Evolutionary conservation across 1,140 invertebrate genomes (phyloP), one percentile per base, ranked within the genome.

Genomic region (Atta colombica): DNA sequence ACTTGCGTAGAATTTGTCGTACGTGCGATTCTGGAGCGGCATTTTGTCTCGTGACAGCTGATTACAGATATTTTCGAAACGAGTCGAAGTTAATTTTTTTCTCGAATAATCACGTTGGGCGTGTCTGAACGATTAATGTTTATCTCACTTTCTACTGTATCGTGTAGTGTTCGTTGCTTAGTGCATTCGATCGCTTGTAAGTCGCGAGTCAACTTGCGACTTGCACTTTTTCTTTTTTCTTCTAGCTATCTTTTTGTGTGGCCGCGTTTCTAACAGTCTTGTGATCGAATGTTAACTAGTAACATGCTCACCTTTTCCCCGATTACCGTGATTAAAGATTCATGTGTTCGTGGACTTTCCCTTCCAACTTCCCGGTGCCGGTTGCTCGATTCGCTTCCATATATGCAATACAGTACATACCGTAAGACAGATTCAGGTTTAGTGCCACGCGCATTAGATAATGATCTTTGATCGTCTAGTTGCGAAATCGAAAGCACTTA

Each of bases 61-160:
- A 35, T 66, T 18, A 61, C 12, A 16, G 35, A 61, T 58, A 71
- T 51, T 69, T 80, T 51, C 25, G 7, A 58, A 58, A 72, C 55
- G 51, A 81, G 63, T 58, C 49, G n/a, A 58, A 55, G 53, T 21
- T n/a, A 55, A 49, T 68, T 53, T 85, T 61, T 77, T 81, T 61
- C n/a, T 28, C 10, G 21, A 61, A 72, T 77, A 86, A 82, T 85
- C 45, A 53, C 65, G 16, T 51, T 77, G 89, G 75, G 84, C 80
- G 65, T 82, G 81, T 69, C 80, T 55, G 16, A 65, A 31, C 53
- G 51, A 72, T 65, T 89, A 92, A 91, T 88, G 78, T 88, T 85
- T 89, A 91, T 61, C 88, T 91, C 35, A 88, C 91, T 93, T 93
- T 93, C 92, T 92, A 92, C 63, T 28, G 68, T 21, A 45, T 16